Evolutionary conservation across 2,113 vertebrate species (phyloP).

Genomic region (Albula glossodonta): DNA sequence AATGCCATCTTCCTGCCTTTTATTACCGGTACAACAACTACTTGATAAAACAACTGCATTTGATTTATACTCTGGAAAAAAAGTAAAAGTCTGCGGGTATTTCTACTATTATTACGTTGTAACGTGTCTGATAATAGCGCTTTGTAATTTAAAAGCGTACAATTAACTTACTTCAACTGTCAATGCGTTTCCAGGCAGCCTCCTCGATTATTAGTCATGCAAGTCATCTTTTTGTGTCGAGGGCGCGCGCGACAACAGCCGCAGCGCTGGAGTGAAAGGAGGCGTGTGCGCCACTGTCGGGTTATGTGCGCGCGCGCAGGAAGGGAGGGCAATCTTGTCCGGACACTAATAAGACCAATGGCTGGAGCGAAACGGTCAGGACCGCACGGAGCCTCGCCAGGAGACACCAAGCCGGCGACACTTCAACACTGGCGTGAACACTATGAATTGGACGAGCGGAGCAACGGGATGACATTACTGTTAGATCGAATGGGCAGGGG

Average conservation of each 20-base stretch:
- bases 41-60: too few relatives aligned
- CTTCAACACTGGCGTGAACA: background rate
- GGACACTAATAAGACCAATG: conserved; percentile 73
- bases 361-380: conserved; percentile 66
- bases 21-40: background rate
- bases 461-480: conserved; percentile 21
- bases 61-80: too few relatives aligned
- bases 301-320: conserved; percentile 64
- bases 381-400: conserved; percentile 52
- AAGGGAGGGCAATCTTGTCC: conserved; percentile 74
- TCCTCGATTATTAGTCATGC: background rate
- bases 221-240: background rate
- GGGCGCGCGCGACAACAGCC: background rate
- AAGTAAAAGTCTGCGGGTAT: background rate
- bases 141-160: background rate
- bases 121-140: background rate
- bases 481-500: conserved; percentile 10
- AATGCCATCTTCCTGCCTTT: background rate
- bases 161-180: background rate
- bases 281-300: conserved; percentile 67
- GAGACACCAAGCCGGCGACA: conserved; percentile 50
- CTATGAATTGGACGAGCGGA: conserved; percentile 36
- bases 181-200: background rate
- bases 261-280: conserved; percentile 57
- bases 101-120: background rate